Base-by-base conservation (phyloP, 2,888 invertebrate species). In the Calameuta filiformis region DNA sequence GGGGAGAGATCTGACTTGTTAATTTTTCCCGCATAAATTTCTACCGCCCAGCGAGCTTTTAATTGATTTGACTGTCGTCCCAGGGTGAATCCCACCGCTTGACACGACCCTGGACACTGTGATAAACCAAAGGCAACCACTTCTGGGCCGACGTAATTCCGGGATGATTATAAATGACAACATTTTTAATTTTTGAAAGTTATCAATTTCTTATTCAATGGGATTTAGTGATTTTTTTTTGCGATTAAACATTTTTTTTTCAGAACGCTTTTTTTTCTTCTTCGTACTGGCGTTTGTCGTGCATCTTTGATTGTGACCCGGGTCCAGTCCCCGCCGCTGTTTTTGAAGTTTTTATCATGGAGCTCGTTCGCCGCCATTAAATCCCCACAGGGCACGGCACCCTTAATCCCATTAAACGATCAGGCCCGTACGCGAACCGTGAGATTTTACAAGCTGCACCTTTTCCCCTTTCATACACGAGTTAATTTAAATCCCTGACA, bases 11-110 rank as follows among this genome's bases (percentile, higher is more conserved):
- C 90, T 89, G 91, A 90, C 91, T 91, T 91, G 91, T 90, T 91
- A 90, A 91, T 90, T 90, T 89, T 89, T 85, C 79, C 86, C 82
- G 90, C 89, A 90, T 89, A 90, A 90, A 90, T 91, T 90, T 84
- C 83, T 82, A 83, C 82, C 84, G 81, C 79, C 83, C 83, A 83
- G 84, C 85, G 81, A 84, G 85, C 83, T 86, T 86, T 87, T 87
- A 88, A 89, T 89, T 89, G 88, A 89, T 89, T 89, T 84, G 83
- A 69, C 75, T 75, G 35, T 75, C 77, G 40, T 34, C 33, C 71
- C 35, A 6, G 74, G 74, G 23, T 31, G 33, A 34, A 34, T 35
- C 74, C 35, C 74, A 30, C 35, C 35, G 74, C n/a, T 35, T 30
- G 35, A 34, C 74, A 34, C 74, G 74, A 12, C 74, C 74, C 74